Evolutionary conservation across 1,140 invertebrate genomes (phyloP), one percentile per base, ranked within the genome.

Genomic region (Frieseomelitta varia): DNA sequence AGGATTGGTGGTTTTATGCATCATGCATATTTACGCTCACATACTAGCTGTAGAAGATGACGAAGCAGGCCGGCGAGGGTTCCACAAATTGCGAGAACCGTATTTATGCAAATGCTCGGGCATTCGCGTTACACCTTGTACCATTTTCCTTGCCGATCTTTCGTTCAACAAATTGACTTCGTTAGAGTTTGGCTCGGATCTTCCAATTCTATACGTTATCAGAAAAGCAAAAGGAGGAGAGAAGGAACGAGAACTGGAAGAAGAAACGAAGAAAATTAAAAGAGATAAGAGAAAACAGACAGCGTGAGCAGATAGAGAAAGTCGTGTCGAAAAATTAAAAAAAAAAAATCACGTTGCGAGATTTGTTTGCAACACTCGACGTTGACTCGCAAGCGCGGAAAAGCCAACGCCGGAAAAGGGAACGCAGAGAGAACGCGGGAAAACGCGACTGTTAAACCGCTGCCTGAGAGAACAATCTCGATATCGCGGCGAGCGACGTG

Each of bases 1-100:
- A 85, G 81, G 86, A 81, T 78, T 88, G 85, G 65, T 86, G 79
- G 81, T 85, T 85, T 75, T 79, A 85, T 86, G 85, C 83, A 85
- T 90, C 89, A 90, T 91, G 79, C 86, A 91, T 91, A 91, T 91
- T 91, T 91, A 90, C 89, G 71, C 85, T 90, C 87, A 87, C 86
- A 88, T 88, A 85, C 80, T 88, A 84, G 55, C 79, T 39, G 30
- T 10, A 24, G 63, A 88, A 85, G 71, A 87, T 47, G 76, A 79
- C 83, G 80, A 69, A 53, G 73, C 30, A 34, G 21, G 17, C 75
- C 34, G 72, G 4, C 27, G 68, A 80, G 79, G 34, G 63, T 77
- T 79, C 58, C 24, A 39, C 79, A 87, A 85, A 86, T 76, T 86
- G 80, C 73, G 79, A 79, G 83, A 34, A 73, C 79, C 79, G 83